phyloP scores from a whole-genome alignment of 2,888 invertebrate genomes.

The Oscheius sp. region DNA sequence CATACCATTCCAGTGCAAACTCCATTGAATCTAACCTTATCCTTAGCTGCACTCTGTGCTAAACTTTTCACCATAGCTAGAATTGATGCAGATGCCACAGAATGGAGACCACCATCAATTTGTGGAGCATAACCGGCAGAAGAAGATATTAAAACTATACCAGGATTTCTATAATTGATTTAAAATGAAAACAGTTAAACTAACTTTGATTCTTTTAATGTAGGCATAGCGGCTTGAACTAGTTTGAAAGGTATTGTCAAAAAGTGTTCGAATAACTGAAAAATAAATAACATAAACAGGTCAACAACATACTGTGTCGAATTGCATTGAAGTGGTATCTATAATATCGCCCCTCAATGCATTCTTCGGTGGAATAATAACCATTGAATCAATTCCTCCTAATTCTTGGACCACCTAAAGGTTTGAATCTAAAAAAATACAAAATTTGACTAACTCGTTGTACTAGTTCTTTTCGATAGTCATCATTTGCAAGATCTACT shows the following conservation, averaged over 20 bases:
- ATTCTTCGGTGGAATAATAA: slow-evolving; percentile 54
- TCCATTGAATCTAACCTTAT: slow-evolving; percentile 57
- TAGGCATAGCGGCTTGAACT: slow-evolving; percentile 48
- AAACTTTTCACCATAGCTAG: slow-evolving; percentile 50
- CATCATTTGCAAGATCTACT: slow-evolving; percentile 33
- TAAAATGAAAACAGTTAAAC: background rate
- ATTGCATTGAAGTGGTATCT: slow-evolving; percentile 32
- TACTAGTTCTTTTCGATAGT: slow-evolving; percentile 42
- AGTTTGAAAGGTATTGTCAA: slow-evolving; percentile 59
- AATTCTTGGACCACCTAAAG: slow-evolving; percentile 36
- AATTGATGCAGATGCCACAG: slow-evolving; percentile 55
- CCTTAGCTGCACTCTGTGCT: slow-evolving; percentile 35
- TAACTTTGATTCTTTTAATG: slow-evolving; percentile 53
- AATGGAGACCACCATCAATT: slow-evolving; percentile 61
- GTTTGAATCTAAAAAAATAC: background rate
- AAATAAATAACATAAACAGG: background rate
- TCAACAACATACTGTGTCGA: slow-evolving; percentile 14
- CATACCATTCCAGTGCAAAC: slow-evolving; percentile 57
- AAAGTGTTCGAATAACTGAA: slow-evolving; percentile 46
- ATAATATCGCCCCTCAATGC: slow-evolving; percentile 54
- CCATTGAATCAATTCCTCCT: slow-evolving; percentile 40
- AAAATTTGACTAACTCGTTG: slow-evolving; percentile 25
- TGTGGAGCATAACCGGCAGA: slow-evolving; percentile 56
- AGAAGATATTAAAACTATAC: slow-evolving; percentile 44
- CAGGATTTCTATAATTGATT: slow-evolving; percentile 41